phyloP scores from a whole-genome alignment of 2,797 vertebrate species.

The Apodemus agrarius region DNA sequence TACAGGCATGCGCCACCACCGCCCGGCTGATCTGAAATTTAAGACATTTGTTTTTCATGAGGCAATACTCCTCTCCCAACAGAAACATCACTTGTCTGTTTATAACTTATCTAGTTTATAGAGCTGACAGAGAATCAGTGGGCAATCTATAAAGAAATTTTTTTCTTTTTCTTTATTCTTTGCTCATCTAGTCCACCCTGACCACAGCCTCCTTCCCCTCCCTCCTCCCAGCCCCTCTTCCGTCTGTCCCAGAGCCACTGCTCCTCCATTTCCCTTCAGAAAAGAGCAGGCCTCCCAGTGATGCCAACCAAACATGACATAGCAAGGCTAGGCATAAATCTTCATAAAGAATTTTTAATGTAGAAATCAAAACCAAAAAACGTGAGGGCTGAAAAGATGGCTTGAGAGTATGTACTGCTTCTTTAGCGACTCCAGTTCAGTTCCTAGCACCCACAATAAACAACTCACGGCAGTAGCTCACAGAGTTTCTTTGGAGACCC shows the following conservation, averaged over 20 bases:
- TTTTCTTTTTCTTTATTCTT: neutral
- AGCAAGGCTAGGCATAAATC: neutral
- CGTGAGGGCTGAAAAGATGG: neutral
- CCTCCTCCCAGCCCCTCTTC: neutral
- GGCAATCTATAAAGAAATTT: neutral
- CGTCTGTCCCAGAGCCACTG: neutral
- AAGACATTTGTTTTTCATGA: neutral
- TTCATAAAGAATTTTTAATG: neutral
- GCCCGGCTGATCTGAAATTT: neutral
- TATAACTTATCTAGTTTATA: neutral
- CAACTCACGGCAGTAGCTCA: neutral
- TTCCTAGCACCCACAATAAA: neutral
- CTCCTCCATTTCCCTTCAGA: neutral
- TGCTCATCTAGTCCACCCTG: neutral
- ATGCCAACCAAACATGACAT: neutral
- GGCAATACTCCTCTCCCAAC: neutral
- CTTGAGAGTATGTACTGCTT: neutral
- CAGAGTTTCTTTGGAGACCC: neutral
- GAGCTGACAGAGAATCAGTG: conserved; percentile 1
- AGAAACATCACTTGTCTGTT: neutral
- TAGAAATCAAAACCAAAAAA: neutral
- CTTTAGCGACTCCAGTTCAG: neutral
- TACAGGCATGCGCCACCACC: neutral
- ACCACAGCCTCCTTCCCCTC: neutral
- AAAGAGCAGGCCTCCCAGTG: neutral